phyloP scores from a whole-genome alignment of 2,888 invertebrate genomes.

The Leptothorax acervorum region DNA sequence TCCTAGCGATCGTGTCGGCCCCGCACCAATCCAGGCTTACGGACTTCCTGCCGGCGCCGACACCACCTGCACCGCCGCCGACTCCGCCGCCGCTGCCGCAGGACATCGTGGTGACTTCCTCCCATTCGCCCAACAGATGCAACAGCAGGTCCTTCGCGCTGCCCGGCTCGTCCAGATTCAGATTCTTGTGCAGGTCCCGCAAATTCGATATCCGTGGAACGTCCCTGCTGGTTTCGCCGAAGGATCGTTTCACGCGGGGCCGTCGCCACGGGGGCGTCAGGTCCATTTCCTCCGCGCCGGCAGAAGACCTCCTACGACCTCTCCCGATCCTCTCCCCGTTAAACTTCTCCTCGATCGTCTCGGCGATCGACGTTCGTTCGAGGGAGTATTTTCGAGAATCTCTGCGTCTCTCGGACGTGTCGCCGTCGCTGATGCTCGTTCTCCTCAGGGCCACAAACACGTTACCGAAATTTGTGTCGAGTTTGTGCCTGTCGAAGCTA shows the following conservation, averaged over 20 bases:
- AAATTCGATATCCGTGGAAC: slow-evolving; percentile 83
- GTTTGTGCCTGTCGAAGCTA: slow-evolving; percentile 67
- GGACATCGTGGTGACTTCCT: slow-evolving; percentile 87
- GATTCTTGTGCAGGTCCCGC: slow-evolving; percentile 80
- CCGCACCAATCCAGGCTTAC: slow-evolving; percentile 92
- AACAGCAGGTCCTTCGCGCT: slow-evolving; percentile 92
- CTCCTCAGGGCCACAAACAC: slow-evolving; percentile 63
- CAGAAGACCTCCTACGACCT: not conserved
- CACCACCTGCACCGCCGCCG: slow-evolving; percentile 80
- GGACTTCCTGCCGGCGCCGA: slow-evolving; percentile 87
- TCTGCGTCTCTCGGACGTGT: slow-evolving; percentile 20
- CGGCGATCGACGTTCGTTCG: not conserved
- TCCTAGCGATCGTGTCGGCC: slow-evolving; percentile 91
- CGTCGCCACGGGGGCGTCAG: slow-evolving; percentile 83
- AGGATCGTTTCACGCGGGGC: slow-evolving; percentile 79
- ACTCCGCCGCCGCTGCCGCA: slow-evolving; percentile 84
- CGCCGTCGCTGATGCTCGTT: slow-evolving; percentile 27
- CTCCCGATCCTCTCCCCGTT: not conserved
- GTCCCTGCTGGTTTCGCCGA: slow-evolving; percentile 83
- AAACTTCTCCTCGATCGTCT: slow-evolving; percentile 34
- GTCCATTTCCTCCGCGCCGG: slow-evolving; percentile 74
- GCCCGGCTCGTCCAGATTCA: slow-evolving; percentile 82
- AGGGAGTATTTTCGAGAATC: not conserved
- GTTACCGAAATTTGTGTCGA: slow-evolving; percentile 53
- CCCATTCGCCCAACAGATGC: slow-evolving; percentile 92